Evolutionary conservation across 2,113 vertebrate genomes (phyloP).

Genomic region (Gallinago paraguaiae): DNA sequence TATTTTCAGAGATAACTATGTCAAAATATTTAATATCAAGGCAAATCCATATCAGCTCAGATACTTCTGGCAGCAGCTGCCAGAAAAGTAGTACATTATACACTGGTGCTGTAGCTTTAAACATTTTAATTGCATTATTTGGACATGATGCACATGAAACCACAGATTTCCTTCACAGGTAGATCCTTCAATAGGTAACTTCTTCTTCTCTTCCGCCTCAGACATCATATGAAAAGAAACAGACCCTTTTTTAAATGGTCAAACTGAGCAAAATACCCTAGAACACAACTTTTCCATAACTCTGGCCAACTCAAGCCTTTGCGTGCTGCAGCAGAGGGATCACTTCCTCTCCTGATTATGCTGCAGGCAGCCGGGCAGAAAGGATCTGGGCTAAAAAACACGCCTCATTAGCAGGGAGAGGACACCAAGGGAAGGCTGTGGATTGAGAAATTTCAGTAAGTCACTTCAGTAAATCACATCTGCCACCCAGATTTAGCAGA

Average conservation of each 20-base stretch:
- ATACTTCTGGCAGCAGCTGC: not conserved
- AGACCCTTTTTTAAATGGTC: not conserved
- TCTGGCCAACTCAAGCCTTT: not conserved
- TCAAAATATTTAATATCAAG: slow-evolving; percentile 22
- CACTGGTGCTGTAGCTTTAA: not conserved
- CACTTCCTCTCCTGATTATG: not conserved
- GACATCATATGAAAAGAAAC: not conserved
- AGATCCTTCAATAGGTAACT: not conserved
- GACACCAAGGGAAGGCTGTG: not conserved
- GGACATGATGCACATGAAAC: not conserved
- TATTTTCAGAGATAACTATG: slow-evolving; percentile 3
- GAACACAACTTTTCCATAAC: slow-evolving; percentile 16
- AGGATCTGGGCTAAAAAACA: slow-evolving; percentile 30
- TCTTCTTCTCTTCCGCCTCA: not conserved
- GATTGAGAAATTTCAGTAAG: slow-evolving; percentile 41
- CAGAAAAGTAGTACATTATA: not conserved
- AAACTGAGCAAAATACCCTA: not conserved
- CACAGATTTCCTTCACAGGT: not conserved
- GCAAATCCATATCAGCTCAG: not conserved
- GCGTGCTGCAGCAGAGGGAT: not conserved
- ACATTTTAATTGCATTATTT: not conserved
- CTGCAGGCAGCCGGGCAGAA: not conserved
- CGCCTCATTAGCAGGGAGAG: not conserved
- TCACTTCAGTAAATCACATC: slow-evolving; percentile 45
- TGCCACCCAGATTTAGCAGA: slow-evolving; percentile 48